These are phyloP conservation scores for Drosophila hydei DNA, from an alignment of 1,140 invertebrate species.

Conservation along the genomic window DNA sequence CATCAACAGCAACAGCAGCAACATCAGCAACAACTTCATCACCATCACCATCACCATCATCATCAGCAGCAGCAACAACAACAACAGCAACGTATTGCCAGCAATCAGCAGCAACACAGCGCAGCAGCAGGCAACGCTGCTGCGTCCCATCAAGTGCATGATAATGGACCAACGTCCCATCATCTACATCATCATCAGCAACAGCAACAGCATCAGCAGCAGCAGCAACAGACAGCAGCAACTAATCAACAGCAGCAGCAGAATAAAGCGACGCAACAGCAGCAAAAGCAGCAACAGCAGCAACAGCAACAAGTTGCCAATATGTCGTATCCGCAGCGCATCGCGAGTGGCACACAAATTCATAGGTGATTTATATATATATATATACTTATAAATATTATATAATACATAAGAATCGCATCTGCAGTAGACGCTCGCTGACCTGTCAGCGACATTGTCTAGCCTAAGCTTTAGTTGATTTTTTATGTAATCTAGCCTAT, in stretches of 20 bases:
- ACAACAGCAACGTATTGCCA: slow-evolving; percentile 69
- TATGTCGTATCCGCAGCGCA: slow-evolving; percentile 83
- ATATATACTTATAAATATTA: too few species aligned
- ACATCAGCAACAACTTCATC: slow-evolving; percentile 43
- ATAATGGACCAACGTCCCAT: slow-evolving; percentile 82
- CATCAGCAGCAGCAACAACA: slow-evolving; percentile 50
- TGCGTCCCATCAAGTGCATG: slow-evolving; percentile 69
- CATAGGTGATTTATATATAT: slow-evolving; percentile 73
- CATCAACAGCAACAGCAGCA: slow-evolving; percentile 58
- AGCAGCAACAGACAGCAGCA: slow-evolving; percentile 36
- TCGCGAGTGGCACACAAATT: slow-evolving; percentile 78
- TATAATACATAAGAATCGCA: too few species aligned
- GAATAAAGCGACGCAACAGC: slow-evolving; percentile 53
- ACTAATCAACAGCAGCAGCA: slow-evolving; percentile 56
- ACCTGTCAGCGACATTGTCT: too few species aligned
- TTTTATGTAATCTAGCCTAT: too few species aligned
- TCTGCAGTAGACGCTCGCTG: not conserved
- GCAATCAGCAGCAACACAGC: slow-evolving; percentile 64
- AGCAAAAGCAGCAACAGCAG: slow-evolving; percentile 53
- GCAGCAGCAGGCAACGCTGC: slow-evolving; percentile 58
- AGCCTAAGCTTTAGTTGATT: too few species aligned
- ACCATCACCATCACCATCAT: slow-evolving; percentile 30
- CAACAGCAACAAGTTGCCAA: slow-evolving; percentile 68
- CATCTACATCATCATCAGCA: slow-evolving; percentile 66
- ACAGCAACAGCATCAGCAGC: slow-evolving; percentile 50